phyloP scores from a whole-genome alignment of 2,113 vertebrate genomes.

The human region DNA sequence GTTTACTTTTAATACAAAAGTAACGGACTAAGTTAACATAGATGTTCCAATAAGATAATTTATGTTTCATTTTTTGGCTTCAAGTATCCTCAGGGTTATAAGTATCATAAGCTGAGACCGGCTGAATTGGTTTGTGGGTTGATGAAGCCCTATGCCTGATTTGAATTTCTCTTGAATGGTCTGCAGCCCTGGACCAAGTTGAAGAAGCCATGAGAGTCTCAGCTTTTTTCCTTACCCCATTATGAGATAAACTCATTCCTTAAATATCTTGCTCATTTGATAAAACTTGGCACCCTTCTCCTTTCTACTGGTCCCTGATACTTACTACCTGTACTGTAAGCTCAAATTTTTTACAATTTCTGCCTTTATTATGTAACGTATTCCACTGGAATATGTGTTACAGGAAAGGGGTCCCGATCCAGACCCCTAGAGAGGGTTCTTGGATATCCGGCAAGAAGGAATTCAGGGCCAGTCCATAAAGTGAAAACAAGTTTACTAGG shows the following conservation, averaged over 20 bases:
- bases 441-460: no score
- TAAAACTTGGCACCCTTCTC: neutral
- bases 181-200: neutral
- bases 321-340: neutral
- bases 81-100: neutral
- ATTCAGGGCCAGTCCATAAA: no score
- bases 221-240: neutral
- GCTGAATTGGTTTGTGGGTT: neutral
- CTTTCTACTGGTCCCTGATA: neutral
- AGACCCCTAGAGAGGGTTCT: no score
- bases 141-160: neutral
- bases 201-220: neutral
- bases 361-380: neutral
- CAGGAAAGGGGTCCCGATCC: no score
- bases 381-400: neutral
- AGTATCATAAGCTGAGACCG: neutral
- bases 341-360: neutral
- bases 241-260: neutral
- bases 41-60: neutral
- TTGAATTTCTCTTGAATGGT: neutral
- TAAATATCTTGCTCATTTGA: neutral
- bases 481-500: no score
- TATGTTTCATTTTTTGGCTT: neutral
- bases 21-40: neutral
- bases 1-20: conserved; percentile 27